Base-by-base conservation (phyloP, 2,797 vertebrate species). In the Chelmon rostratus region DNA sequence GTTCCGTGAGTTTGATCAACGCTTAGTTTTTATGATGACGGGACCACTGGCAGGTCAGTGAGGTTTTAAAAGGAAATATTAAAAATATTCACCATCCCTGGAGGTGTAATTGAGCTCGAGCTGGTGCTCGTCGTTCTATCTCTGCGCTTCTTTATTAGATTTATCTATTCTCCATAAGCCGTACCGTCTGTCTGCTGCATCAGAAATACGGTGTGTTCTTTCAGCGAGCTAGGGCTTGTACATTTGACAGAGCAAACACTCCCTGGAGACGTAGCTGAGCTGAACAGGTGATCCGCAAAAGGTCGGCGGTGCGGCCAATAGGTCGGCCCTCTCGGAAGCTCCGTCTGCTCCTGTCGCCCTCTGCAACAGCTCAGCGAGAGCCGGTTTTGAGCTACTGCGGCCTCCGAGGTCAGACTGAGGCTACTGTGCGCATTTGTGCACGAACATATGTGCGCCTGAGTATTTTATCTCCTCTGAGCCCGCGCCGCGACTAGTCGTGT, bases 281-380 rank as follows among this genome's bases (percentile, higher is more conserved):
- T 1, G 40, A 58, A 67, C 70, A 82, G 78, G 82, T 84, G 69
- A 90, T 78, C 75, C 63, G 25, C 47, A 40, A 80, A 83, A 91
- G 86, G 85, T 89, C 64, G 28, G 65, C 76, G 61, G 79, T 78
- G 75, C 68, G 12, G 40, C 40, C 44, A 35, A 19, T 89, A 87
- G 83, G 82, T 86, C 86, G 69, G 21, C 23, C 79, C 61, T 64
- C 62, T 71, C 68, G 62, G 68, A 73, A 71, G 69, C 66, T 33
- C 25, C 53, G 73, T 64, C 58, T 78, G 54, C 70, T 73, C 57
- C 31, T 15, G 62, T 54, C 68, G 75, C 68, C 78, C 62, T 9
- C 64, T 19, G 19, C 70, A 65, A 56, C 68, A 52, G 57, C 79
- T 78, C 68, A 6, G 47, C 79, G 88, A 86, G 85, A 78, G 61